phyloP scores from a whole-genome alignment of 2,113 vertebrate genomes.

The Physeter macrocephalus region DNA sequence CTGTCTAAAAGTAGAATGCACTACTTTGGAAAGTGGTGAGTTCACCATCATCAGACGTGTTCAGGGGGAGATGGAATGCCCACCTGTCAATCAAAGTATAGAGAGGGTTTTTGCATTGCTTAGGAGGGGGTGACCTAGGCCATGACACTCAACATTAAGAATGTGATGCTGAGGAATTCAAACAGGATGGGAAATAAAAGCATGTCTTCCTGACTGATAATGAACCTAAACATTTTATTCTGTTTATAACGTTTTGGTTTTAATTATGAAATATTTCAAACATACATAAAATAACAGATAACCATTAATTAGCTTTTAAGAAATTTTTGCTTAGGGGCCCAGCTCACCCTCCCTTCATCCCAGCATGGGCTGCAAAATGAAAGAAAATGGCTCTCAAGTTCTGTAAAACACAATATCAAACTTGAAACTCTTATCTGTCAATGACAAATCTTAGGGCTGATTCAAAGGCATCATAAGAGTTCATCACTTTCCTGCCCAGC shows the following conservation, averaged over 20 bases:
- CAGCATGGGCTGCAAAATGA: background rate
- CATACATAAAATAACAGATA: background rate
- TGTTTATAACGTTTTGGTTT: background rate
- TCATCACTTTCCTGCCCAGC: background rate
- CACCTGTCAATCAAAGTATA: background rate
- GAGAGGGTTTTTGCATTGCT: background rate
- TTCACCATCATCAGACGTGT: background rate
- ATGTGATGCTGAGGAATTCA: background rate
- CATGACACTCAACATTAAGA: background rate
- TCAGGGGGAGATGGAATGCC: background rate
- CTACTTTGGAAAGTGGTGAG: background rate
- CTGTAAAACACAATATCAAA: background rate
- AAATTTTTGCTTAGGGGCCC: background rate
- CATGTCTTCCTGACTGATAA: background rate
- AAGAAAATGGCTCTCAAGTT: conserved; percentile 9
- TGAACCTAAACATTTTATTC: background rate
- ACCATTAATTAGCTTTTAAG: conserved; percentile 27
- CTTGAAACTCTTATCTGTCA: background rate
- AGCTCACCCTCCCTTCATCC: background rate
- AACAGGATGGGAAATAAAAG: conserved; percentile 6
- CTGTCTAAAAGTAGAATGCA: background rate
- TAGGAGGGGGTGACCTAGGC: background rate
- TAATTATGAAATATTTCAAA: background rate
- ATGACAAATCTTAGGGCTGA: background rate
- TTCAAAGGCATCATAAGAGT: background rate